Evolutionary conservation across 2,113 vertebrate species (phyloP), one percentile per base, ranked within the genome.

Genomic region (Amblyopsis rosae): DNA sequence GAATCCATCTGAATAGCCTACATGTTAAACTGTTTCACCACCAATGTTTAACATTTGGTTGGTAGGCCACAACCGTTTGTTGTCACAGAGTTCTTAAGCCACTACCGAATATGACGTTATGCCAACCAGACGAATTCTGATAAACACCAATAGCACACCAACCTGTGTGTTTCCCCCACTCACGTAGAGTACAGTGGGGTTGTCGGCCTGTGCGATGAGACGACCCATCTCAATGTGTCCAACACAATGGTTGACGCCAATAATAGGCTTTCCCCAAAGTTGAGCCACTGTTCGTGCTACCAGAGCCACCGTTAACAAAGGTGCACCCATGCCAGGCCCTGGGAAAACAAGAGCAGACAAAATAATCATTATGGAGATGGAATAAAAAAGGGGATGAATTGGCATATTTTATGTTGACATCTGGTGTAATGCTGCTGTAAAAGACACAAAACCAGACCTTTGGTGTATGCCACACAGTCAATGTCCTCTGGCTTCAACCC

Each of bases 91-190:
- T 2, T 26, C 26, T 26, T 3, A 26, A 26, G 26, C 26, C 26
- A 26, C 26, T 26, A 2, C 26, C 26, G 26, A 26, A 26, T 26
- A 26, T 26, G 26, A 17, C 7, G 5, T 9, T 17, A 6, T 56
- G n/a, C 7, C 50, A 3, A 12, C 13, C 13, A 53, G 50, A 26
- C 26, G 13, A 10, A 12, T n/a, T 16, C 54, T 56, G 49, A 17
- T 9, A 16, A 19, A 6, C 56, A 19, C 26, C 17, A 58, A 3
- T 19, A 6, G 57, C 15, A n/a, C 15, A 63, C 79, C 16, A 67
- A 96, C 96, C 95, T 98, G 96, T 3, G 96, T 98, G 82, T 98
- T 98, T 15, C 96, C 96, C 51, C 96, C 96, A 0, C 96, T 98
- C 53, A 98, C 96, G 32, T 97, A 98, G 9, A 97, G 90, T 56